Base-by-base conservation (phyloP, 2,888 invertebrate species). In the Cinara cedri region DNA sequence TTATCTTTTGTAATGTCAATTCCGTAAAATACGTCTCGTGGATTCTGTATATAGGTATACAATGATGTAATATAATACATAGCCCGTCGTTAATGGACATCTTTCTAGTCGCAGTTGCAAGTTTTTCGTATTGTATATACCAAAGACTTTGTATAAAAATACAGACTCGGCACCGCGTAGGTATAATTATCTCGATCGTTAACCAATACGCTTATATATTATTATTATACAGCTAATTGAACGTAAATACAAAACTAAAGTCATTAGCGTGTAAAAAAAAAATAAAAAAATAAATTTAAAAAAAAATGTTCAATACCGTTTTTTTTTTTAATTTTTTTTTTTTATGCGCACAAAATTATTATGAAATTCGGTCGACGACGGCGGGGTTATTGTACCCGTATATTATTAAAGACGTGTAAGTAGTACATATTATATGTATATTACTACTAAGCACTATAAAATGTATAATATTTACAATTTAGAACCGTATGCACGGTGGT, bases 151-250 rank as follows among this genome's bases (percentile, higher is more conserved):
- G n/a, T n/a, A n/a, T n/a, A n/a, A n/a, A n/a, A n/a, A n/a, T n/a
- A n/a, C n/a, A n/a, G n/a, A n/a, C n/a, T n/a, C 14, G 19, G 34
- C 34, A 34, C 42, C 1, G n/a, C n/a, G n/a, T n/a, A n/a, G n/a
- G n/a, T n/a, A 34, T 72, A 62, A 72, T 72, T 62, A 72, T 62
- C 34, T 62, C 4, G 60, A 72, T 72, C 72, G 62, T 72, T 60
- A 62, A 72, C 49, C 14, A 49, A 62, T 26, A 19, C n/a, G n/a
- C 24, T 71, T n/a, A 60, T 16, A 49, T 3, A 46, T 57, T 9
- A 62, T 49, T 34, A n/a, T n/a, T n/a, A n/a, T n/a, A 49, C 49
- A 14, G 34, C 21, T 62, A 72, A 62, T 72, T 62, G 72, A 62
- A 72, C 62, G 62, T 49, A 62, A 49, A 49, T 26, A 62, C 19